Conservation (phyloP, 2,797 vertebrate genomes). For the Sandelia bainsii region DNA sequence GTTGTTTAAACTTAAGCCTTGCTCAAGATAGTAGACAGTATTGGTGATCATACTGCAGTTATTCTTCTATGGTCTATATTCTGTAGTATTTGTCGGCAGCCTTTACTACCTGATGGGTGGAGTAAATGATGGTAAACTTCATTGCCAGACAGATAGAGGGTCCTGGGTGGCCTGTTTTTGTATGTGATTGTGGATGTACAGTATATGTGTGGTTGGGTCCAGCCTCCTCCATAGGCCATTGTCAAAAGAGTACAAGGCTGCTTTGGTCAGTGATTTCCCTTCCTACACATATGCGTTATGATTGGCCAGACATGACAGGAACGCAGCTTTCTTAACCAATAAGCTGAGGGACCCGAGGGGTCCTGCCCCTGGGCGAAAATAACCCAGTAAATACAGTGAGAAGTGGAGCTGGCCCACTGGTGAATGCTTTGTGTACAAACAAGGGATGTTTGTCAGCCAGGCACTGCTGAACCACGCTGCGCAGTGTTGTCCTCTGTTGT, state of each 20-base stretch:
- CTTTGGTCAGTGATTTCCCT: conserved; percentile 66
- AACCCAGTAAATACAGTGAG: conserved; percentile 85
- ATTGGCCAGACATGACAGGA: conserved; percentile 71
- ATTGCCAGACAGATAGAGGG: background rate
- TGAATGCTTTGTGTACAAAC: conserved; percentile 80
- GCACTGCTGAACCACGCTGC: conserved; percentile 64
- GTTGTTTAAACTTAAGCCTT: background rate
- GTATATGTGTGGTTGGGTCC: conserved; percentile 25
- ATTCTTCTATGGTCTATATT: conserved; percentile 43
- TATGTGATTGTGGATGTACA: conserved; percentile 3
- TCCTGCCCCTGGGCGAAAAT: conserved; percentile 79
- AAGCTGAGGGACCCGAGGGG: conserved; percentile 56
- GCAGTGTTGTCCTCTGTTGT: conserved; percentile 66
- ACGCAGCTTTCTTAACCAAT: conserved; percentile 70
- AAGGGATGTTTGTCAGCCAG: conserved; percentile 77
- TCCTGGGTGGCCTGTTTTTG: conserved; percentile 23
- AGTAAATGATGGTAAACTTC: conserved; percentile 26
- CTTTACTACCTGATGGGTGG: conserved; percentile 32
- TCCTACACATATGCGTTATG: conserved; percentile 52
- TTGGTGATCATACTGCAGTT: no score
- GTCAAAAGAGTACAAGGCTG: conserved; percentile 67
- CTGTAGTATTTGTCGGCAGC: conserved; percentile 48
- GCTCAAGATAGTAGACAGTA: background rate
- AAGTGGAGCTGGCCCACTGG: conserved; percentile 68
- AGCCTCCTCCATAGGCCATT: conserved; percentile 55